Conservation (phyloP, 2,888 invertebrate genomes). For the Altica lythri region DNA sequence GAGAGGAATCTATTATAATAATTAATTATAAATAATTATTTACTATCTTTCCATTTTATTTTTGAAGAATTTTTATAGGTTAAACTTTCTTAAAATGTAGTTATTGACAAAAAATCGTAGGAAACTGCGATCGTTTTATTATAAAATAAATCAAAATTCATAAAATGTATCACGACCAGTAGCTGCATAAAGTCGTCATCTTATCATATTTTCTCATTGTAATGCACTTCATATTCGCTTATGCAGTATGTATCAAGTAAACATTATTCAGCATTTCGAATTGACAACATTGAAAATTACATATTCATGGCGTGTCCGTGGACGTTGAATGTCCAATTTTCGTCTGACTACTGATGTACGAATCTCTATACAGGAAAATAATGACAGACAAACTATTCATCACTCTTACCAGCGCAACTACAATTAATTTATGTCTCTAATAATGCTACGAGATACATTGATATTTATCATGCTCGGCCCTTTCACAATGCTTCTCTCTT, state of each 20-base stretch:
- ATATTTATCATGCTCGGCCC: conserved; percentile 18
- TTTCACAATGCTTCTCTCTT: conserved; percentile 11
- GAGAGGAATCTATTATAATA: no score
- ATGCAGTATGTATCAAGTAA: conserved; percentile 16
- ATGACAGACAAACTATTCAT: conserved; percentile 32
- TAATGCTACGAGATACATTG: conserved; percentile 28
- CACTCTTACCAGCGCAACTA: conserved; percentile 22
- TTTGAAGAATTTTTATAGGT: no score
- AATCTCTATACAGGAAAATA: conserved; percentile 13
- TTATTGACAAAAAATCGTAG: no score
- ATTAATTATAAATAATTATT: no score
- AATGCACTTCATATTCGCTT: conserved; percentile 12
- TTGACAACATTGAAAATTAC: conserved; percentile 24
- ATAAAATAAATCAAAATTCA: conserved; percentile 16
- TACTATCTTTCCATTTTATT: no score
- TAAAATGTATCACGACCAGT: conserved; percentile 10
- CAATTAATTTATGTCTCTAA: conserved; percentile 31
- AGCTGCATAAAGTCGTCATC: conserved; percentile 14
- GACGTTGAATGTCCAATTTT: conserved; percentile 28
- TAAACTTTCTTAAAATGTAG: no score
- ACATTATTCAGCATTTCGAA: conserved; percentile 18
- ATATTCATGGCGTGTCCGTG: conserved; percentile 25
- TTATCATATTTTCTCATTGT: conserved; percentile 16
- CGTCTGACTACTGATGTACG: conserved; percentile 6
- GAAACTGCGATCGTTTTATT: neutral